phyloP scores from a whole-genome alignment of 2,113 vertebrate species.

The Stomatorhinus ivindoensis region DNA sequence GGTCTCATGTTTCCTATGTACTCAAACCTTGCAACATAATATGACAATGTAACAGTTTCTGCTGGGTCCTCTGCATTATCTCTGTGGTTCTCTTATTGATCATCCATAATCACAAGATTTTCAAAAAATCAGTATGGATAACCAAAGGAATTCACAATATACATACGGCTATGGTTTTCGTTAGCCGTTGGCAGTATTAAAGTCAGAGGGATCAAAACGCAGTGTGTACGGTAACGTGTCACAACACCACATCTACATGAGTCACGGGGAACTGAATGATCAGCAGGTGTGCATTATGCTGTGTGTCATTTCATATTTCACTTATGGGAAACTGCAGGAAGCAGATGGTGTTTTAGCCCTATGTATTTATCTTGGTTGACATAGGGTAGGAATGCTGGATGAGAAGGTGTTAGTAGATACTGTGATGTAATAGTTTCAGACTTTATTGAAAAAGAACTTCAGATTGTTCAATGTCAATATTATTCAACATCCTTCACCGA shows the following conservation, averaged over 20 bases:
- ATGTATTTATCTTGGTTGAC: not conserved
- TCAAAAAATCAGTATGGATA: not conserved
- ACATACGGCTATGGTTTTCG: not conserved
- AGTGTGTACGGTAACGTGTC: not conserved
- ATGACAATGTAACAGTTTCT: not conserved
- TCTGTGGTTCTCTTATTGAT: not conserved
- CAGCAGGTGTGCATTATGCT: not conserved
- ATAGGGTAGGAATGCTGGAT: not conserved
- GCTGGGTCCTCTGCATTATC: not conserved
- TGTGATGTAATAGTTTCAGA: not conserved
- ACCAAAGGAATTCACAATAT: not conserved
- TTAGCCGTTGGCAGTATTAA: not conserved
- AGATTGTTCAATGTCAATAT: conserved; percentile 26
- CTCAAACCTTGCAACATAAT: not conserved
- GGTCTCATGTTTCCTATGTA: not conserved
- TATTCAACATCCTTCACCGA: conserved; percentile 27
- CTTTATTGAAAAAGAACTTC: not conserved
- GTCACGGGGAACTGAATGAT: not conserved
- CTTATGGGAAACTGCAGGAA: not conserved
- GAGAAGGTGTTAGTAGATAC: not conserved
- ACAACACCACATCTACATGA: not conserved
- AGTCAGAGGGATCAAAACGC: not conserved
- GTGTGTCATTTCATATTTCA: not conserved
- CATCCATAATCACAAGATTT: not conserved
- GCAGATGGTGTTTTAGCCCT: not conserved